Evolutionary conservation across 2,888 invertebrate genomes (phyloP).

Genomic region (Spodoptera littoralis): DNA sequence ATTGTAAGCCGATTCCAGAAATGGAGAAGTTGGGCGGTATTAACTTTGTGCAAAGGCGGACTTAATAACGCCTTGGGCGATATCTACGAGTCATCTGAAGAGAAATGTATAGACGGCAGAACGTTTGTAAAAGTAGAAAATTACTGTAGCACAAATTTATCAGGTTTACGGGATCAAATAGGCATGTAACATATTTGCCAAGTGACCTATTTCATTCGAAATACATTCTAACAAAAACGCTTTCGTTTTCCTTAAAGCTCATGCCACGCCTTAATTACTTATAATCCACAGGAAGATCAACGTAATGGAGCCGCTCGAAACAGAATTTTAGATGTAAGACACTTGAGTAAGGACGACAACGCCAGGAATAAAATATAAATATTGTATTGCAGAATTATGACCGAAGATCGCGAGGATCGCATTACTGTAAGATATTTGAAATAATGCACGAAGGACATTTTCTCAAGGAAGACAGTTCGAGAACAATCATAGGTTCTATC

Average conservation of each 20-base stretch:
- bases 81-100: not conserved
- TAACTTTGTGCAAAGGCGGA: too few relatives aligned
- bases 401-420: not conserved
- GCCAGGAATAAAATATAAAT: conserved; percentile 14
- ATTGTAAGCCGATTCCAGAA: too few relatives aligned
- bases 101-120: not conserved
- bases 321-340: conserved; percentile 19
- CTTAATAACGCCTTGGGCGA: too few relatives aligned
- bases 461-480: too few relatives aligned
- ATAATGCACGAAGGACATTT: too few relatives aligned
- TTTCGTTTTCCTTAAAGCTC: conserved; percentile 30
- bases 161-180: not conserved
- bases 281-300: conserved; percentile 27
- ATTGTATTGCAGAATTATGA: conserved; percentile 14
- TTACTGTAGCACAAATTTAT: too few relatives aligned
- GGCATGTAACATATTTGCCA: conserved; percentile 15
- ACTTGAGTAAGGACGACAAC: conserved; percentile 7
- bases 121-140: too few relatives aligned
- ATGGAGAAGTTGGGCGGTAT: too few relatives aligned
- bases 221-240: conserved; percentile 13
- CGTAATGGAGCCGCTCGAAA: conserved; percentile 24
- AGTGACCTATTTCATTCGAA: conserved; percentile 33
- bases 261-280: conserved; percentile 33
- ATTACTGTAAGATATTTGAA: too few relatives aligned
- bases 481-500: too few relatives aligned